Base-by-base conservation (phyloP, 2,797 vertebrate species). In the Spinus olivaceus region DNA sequence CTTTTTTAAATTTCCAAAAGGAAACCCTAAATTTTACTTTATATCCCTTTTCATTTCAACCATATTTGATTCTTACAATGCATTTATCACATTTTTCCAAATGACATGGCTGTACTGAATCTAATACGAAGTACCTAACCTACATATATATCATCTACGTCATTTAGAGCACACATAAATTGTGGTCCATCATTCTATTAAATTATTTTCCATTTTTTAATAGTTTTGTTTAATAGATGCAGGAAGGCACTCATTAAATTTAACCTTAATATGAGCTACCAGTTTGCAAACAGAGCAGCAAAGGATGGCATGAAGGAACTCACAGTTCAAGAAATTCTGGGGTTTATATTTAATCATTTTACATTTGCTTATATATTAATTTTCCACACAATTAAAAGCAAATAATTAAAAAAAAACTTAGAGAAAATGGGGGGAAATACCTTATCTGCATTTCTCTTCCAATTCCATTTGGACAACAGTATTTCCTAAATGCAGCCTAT, bases 401-500 rank as follows among this genome's bases (percentile, higher is more conserved):
- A 65, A 10, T 9, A 32, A 28, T 22, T 20, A 2, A 23, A 61
- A 44, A 42, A 19, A 57, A 25, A 8, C 10, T 94, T 84, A 78
- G 33, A 86, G 56, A 94, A 96, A 97, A 69, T 57, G 97, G 93
- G 86, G 92, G 94, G 91, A 98, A 97, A 97, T 74, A 96, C 94
- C 98, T 99, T 99, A 99, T 99, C 98, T 98, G 97, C 96, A 97
- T 98, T 98, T 98, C 97, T 98, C 97, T 98, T 98, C 97, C 98
- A 98, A 99, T 98, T 99, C 98, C 98, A 97, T 97, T 97, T 96
- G 98, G 98, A 99, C 98, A 99, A 99, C 98, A 98, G 98, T 98
- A 98, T 99, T 99, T 99, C 98, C 98, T 99, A 99, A 99, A 98
- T 97, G 97, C 97, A 98, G 97, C 98, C 99, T 98, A 99, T 99